Conservation (phyloP, 2,113 vertebrate genomes). For the Nematolebias whitei region DNA sequence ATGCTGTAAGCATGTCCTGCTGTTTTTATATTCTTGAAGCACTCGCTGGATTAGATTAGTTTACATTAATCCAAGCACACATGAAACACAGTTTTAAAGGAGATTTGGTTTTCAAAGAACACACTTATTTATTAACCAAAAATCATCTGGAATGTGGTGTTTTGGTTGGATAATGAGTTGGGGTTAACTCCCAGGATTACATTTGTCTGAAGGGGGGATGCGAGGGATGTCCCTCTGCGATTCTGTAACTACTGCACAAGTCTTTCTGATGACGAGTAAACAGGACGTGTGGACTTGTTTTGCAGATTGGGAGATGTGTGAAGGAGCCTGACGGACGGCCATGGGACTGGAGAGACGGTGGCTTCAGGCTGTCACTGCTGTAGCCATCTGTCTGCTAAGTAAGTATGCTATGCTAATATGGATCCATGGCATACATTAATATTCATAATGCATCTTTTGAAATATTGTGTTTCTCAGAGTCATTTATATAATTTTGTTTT, state of each 20-base stretch:
- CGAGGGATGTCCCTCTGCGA: constrained; percentile 31
- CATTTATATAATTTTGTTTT: background rate
- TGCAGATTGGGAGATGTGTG: constrained; percentile 75
- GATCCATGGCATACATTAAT: constrained; percentile 28
- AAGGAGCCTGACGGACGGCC: constrained; percentile 77
- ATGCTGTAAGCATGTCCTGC: constrained; percentile 6
- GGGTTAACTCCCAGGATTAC: constrained; percentile 61
- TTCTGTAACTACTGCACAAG: constrained; percentile 17
- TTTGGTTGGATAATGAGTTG: constrained; percentile 49
- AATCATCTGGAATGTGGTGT: constrained; percentile 56
- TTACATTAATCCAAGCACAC: constrained; percentile 53
- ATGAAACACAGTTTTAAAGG: constrained; percentile 40
- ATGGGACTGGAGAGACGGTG: constrained; percentile 81
- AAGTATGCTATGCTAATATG: constrained; percentile 59
- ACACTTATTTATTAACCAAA: constrained; percentile 48
- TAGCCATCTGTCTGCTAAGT: constrained; percentile 77
- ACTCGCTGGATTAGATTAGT: constrained; percentile 39
- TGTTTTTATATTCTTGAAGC: constrained; percentile 12
- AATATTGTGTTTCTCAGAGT: background rate
- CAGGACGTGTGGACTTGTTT: constrained; percentile 44
- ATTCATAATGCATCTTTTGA: background rate
- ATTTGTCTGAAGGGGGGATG: constrained; percentile 33
- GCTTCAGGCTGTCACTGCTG: constrained; percentile 74
- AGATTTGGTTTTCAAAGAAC: constrained; percentile 58
- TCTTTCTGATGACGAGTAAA: constrained; percentile 23